phyloP scores from a whole-genome alignment of 2,113 vertebrate genomes.

The Oostethus manadensis region DNA sequence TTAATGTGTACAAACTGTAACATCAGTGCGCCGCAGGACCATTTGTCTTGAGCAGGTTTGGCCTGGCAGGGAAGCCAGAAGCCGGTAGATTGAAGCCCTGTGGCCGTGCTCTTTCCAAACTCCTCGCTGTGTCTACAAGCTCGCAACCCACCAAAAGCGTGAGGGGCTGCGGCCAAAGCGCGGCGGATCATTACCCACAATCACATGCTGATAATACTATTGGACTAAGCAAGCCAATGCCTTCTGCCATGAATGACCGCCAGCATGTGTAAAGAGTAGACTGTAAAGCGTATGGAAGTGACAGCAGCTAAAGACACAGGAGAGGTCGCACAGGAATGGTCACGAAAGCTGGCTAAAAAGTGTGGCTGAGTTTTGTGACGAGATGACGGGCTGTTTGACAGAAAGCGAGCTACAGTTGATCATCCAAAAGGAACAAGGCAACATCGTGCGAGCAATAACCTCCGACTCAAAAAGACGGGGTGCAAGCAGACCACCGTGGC shows the following conservation, averaged over 20 bases:
- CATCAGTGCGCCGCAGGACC: conserved; percentile 36
- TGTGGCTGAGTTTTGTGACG: conserved; percentile 38
- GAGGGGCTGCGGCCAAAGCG: conserved; percentile 24
- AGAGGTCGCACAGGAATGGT: no score
- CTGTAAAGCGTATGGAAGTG: conserved; percentile 51
- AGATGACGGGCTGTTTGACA: conserved; percentile 47
- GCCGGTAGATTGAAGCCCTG: conserved; percentile 46
- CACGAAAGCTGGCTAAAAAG: conserved; percentile 20
- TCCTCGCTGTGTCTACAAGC: conserved; percentile 47
- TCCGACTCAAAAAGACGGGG: conserved; percentile 11
- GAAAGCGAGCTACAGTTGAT: conserved; percentile 41
- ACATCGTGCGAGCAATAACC: conserved; percentile 12
- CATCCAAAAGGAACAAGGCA: conserved; percentile 19
- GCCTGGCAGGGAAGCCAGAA: conserved; percentile 48
- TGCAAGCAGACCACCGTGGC: conserved; percentile 45
- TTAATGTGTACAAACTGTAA: conserved; percentile 18
- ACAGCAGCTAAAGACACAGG: conserved; percentile 53
- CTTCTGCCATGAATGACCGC: conserved; percentile 36
- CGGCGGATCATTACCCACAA: conserved; percentile 43
- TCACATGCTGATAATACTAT: conserved; percentile 25
- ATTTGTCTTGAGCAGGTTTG: conserved; percentile 68
- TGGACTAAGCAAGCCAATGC: conserved; percentile 19
- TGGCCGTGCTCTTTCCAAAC: conserved; percentile 30
- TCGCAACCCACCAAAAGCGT: conserved; percentile 30
- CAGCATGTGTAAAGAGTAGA: conserved; percentile 36